Conservation (phyloP, 2,113 vertebrate species). For the Struthidea cinerea region DNA sequence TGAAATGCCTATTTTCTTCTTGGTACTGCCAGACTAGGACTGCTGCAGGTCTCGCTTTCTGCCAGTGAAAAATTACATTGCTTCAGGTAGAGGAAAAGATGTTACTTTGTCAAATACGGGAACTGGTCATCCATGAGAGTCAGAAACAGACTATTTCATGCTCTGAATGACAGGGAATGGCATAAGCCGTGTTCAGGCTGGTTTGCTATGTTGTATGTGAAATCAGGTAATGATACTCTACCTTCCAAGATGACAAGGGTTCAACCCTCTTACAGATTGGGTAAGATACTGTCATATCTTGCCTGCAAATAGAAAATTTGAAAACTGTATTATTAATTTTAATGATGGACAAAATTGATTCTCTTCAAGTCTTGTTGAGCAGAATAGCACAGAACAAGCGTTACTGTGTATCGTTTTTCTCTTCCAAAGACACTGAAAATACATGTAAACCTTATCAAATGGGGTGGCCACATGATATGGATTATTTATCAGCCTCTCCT, state of each 20-base stretch:
- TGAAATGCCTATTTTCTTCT: neutral
- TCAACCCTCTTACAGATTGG: neutral
- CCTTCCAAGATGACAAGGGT: neutral
- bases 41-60: neutral
- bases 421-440: neutral
- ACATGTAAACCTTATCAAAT: neutral
- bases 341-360: neutral
- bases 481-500: neutral
- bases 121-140: neutral
- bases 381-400: neutral
- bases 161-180: neutral
- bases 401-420: neutral
- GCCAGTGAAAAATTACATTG: neutral
- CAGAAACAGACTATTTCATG: conserved; percentile 16
- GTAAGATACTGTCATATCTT: neutral
- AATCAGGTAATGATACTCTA: neutral
- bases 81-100: conserved; percentile 7
- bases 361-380: neutral
- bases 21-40: neutral
- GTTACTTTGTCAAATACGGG: neutral
- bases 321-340: neutral
- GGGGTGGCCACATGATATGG: neutral
- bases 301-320: neutral
- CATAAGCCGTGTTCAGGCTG: neutral
- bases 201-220: neutral